A percentile compares a stretch with the other conserved stretches of the same genome.
These are phyloP conservation scores for Tenebrio molitor DNA, from an alignment of 1,140 invertebrate genomes.

Conservation along the genomic window DNA sequence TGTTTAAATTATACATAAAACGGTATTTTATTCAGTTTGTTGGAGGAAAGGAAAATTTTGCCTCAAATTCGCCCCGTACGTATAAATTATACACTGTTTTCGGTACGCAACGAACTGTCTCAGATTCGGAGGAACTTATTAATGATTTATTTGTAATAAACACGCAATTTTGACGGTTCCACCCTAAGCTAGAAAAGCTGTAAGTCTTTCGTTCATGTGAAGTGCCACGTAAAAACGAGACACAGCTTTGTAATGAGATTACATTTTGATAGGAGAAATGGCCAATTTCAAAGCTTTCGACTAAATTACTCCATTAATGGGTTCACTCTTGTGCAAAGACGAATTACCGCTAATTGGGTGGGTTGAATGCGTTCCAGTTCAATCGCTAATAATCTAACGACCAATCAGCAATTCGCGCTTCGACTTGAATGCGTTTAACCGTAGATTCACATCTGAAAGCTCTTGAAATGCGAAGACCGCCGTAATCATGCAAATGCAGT, in stretches of 20 bases:
- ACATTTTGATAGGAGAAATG: too few species aligned
- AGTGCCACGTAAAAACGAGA: too few species aligned
- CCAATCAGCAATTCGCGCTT: conserved; percentile 25
- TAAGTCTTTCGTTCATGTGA: too few species aligned
- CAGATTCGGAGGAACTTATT: neutral
- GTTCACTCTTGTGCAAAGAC: conserved; percentile 7
- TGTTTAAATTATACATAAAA: conserved; percentile 24
- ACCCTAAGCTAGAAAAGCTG: too few species aligned
- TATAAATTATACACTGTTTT: conserved; percentile 18
- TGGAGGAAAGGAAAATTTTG: neutral
- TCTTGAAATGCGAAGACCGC: conserved; percentile 6
- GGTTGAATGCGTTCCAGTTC: neutral
- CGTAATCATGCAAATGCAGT: conserved; percentile 33
- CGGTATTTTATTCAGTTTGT: neutral
- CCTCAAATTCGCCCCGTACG: neutral
- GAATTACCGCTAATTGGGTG: conserved; percentile 26
- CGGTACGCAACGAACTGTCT: conserved; percentile 6
- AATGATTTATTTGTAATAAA: conserved; percentile 31
- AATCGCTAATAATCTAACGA: conserved; percentile 12
- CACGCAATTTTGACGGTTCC: conserved; percentile 15
- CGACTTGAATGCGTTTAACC: conserved; percentile 8
- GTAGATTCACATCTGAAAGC: conserved; percentile 25
- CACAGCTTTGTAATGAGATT: too few species aligned
- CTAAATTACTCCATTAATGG: neutral
- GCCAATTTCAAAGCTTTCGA: neutral